A percentile compares a stretch with the other conserved stretches of the same genome.
phyloP scores from a whole-genome alignment of 2,888 invertebrate genomes.

The Neoitamus cyanurus region DNA sequence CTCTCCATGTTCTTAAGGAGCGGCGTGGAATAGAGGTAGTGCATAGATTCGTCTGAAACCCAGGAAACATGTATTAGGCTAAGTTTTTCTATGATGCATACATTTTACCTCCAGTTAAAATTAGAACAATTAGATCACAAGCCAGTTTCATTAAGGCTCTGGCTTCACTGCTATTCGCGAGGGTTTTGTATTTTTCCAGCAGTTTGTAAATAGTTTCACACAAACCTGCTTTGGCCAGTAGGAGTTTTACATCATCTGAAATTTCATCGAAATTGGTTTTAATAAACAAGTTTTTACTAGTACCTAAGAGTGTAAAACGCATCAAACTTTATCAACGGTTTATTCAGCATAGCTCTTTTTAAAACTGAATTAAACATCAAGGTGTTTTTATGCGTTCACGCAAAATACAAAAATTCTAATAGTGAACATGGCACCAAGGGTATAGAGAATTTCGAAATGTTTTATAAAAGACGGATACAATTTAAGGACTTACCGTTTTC shows the following conservation, averaged over 20 bases:
- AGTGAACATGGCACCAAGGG: no score
- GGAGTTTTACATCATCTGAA: slow-evolving; percentile 80
- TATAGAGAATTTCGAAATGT: no score
- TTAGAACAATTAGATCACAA: slow-evolving; percentile 85
- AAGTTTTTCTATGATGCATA: not conserved
- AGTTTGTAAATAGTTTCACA: slow-evolving; percentile 80
- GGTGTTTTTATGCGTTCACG: no score
- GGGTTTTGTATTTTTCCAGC: slow-evolving; percentile 76
- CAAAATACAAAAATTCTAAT: no score
- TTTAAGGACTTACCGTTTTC: slow-evolving; percentile 73
- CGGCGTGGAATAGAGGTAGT: slow-evolving; percentile 79
- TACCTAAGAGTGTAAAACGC: no score
- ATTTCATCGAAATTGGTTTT: slow-evolving; percentile 50
- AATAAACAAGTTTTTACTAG: no score
- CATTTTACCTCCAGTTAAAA: slow-evolving; percentile 82
- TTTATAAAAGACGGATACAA: not conserved
- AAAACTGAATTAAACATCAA: no score
- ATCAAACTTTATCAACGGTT: no score
- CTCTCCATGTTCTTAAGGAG: slow-evolving; percentile 76
- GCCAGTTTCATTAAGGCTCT: slow-evolving; percentile 82
- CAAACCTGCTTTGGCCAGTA: slow-evolving; percentile 80
- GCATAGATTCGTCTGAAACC: slow-evolving; percentile 86
- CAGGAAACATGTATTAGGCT: not conserved
- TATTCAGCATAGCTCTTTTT: no score
- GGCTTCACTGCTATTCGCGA: slow-evolving; percentile 73